Evolutionary conservation across 2,888 invertebrate species (phyloP).

Genomic region (Lamproptera curius): DNA sequence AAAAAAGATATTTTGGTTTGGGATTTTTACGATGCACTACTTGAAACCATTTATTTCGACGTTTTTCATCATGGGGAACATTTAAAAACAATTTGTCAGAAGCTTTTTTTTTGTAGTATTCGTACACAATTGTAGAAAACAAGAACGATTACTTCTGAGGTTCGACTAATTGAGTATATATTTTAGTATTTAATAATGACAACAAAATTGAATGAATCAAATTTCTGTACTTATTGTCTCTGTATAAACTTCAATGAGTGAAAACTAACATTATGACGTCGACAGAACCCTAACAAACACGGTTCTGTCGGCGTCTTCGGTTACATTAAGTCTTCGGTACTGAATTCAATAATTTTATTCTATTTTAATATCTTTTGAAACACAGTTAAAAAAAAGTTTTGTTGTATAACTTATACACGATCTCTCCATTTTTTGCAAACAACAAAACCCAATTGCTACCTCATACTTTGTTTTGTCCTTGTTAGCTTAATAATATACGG

Average conservation of each 20-base stretch:
- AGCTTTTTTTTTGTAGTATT: conserved; percentile 6
- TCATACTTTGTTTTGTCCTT: too few relatives aligned
- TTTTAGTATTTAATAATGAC: neutral
- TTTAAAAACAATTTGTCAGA: conserved; percentile 7
- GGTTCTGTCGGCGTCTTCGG: neutral
- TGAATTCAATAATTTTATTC: conserved; percentile 1
- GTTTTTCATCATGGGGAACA: neutral
- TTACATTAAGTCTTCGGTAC: conserved; percentile 1
- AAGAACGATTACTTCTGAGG: conserved; percentile 3
- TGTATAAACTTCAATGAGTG: neutral
- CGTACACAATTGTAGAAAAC: conserved; percentile 7
- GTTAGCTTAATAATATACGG: too few relatives aligned
- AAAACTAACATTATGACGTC: neutral
- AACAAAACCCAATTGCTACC: too few relatives aligned
- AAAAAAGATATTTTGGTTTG: conserved; percentile 2
- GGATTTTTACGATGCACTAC: conserved; percentile 6
- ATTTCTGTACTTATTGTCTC: neutral
- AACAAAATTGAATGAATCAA: neutral
- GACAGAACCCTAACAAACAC: too few relatives aligned
- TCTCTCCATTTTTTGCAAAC: too few relatives aligned
- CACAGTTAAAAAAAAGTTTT: neutral
- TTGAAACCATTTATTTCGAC: too few relatives aligned
- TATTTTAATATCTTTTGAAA: too few relatives aligned
- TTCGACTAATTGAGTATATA: conserved; percentile 4
- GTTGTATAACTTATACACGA: neutral